Conservation (phyloP, 2,113 vertebrate species). For the Tyto alba region DNA sequence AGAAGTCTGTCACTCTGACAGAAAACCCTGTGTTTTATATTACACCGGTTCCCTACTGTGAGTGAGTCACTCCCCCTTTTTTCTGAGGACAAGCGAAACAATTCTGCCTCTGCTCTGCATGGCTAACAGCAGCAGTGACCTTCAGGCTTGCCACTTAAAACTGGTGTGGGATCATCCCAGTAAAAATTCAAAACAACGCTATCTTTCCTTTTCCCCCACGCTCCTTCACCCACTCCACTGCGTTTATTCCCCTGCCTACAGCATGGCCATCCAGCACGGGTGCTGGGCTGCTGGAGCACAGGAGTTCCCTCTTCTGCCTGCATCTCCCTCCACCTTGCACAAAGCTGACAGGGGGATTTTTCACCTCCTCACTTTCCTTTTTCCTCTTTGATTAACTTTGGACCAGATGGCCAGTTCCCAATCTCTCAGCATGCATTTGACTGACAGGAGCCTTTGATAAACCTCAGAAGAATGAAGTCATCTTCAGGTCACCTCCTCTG, state of each 20-base stretch:
- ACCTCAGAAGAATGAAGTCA: constrained; percentile 83
- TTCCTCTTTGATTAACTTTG: constrained; percentile 85
- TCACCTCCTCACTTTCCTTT: constrained; percentile 77
- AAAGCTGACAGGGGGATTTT: constrained; percentile 68
- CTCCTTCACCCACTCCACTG: neutral
- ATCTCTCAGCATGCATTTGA: constrained; percentile 93
- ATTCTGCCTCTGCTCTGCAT: constrained; percentile 38
- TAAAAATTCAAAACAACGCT: neutral
- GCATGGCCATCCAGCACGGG: neutral
- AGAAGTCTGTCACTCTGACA: constrained; percentile 47
- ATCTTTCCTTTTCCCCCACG: neutral
- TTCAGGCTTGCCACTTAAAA: constrained; percentile 65
- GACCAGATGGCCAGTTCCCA: constrained; percentile 93
- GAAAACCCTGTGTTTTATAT: constrained; percentile 50
- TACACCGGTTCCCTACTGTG: constrained; percentile 34
- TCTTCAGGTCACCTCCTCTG: constrained; percentile 78
- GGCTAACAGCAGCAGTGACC: constrained; percentile 66
- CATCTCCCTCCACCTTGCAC: constrained; percentile 61
- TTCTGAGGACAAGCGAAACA: constrained; percentile 33
- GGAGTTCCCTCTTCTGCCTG: constrained; percentile 4
- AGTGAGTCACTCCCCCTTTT: constrained; percentile 35
- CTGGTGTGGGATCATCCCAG: constrained; percentile 42
- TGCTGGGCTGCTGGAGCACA: neutral
- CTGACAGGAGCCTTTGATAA: constrained; percentile 93
- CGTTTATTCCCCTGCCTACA: neutral